phyloP scores from a whole-genome alignment of 2,113 vertebrate species.

The Phyllostomus hastatus region DNA sequence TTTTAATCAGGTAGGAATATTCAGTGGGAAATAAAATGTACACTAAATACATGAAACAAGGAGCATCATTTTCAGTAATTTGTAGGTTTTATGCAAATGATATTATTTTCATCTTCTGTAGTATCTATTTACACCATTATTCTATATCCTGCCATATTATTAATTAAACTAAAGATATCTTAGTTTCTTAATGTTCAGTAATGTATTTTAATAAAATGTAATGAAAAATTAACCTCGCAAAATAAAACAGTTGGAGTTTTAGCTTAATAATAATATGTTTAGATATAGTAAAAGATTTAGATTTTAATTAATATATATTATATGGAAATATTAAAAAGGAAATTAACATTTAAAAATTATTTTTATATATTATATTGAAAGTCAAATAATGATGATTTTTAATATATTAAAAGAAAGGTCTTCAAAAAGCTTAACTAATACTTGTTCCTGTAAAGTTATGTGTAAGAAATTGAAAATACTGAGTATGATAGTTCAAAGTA shows the following conservation, averaged over 20 bases:
- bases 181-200: constrained; percentile 13
- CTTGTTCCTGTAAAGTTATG: neutral
- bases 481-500: neutral
- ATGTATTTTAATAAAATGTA: neutral
- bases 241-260: neutral
- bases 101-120: neutral
- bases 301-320: neutral
- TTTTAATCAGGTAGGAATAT: neutral
- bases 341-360: neutral
- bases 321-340: neutral
- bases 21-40: neutral
- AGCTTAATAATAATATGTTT: neutral
- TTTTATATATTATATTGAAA: neutral
- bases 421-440: neutral
- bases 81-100: constrained; percentile 17
- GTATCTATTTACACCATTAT: neutral
- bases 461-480: neutral
- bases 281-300: neutral
- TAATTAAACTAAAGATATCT: neutral
- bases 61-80: neutral
- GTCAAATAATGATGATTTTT: neutral
- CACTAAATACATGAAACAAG: neutral
- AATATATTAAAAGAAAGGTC: neutral
- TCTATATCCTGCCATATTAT: neutral
- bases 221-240: constrained; percentile 43